These are phyloP conservation scores for Drosophila histrio DNA, from an alignment of 2,888 invertebrate genomes.

Conservation along the genomic window DNA sequence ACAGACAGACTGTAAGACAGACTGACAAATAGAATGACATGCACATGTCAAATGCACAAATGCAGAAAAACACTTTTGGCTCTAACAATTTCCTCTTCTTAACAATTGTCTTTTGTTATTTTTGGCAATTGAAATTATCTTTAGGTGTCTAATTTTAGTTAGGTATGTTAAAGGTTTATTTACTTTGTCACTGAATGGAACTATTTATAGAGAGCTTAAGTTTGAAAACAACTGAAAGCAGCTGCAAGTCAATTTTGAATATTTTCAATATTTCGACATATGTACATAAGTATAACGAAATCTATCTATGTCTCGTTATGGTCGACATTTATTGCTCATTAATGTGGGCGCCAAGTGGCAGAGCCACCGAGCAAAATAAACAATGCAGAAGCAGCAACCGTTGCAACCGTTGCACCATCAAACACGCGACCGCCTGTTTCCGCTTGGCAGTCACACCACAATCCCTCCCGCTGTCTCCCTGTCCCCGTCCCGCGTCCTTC, in stretches of 20 bases:
- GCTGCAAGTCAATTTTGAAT: constrained; percentile 13
- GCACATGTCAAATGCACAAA: constrained; percentile 75
- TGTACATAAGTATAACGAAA: neutral
- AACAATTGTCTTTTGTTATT: constrained; percentile 48
- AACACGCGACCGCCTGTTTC: constrained; percentile 52
- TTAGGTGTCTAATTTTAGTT: constrained; percentile 33
- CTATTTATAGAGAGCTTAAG: constrained; percentile 36
- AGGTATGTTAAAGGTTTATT: constrained; percentile 35
- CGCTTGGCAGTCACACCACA: constrained; percentile 46
- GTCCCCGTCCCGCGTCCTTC: neutral
- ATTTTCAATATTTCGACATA: constrained; percentile 1
- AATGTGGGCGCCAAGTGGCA: constrained; percentile 53
- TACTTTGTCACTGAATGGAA: constrained; percentile 46
- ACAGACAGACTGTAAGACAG: constrained; percentile 14
- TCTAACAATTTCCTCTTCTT: constrained; percentile 5
- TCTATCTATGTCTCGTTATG: constrained; percentile 4
- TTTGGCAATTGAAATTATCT: constrained; percentile 58
- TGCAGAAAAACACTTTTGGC: constrained; percentile 37
- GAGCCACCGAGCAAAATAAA: constrained; percentile 11
- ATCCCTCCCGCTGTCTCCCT: constrained; percentile 6
- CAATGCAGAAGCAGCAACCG: constrained; percentile 25
- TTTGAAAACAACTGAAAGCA: neutral
- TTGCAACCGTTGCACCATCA: constrained; percentile 6
- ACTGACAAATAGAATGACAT: constrained; percentile 56
- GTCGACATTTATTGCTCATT: constrained; percentile 59